Conservation (phyloP, 64 coral and sea anemone species). For the Montipora capricornis region DNA sequence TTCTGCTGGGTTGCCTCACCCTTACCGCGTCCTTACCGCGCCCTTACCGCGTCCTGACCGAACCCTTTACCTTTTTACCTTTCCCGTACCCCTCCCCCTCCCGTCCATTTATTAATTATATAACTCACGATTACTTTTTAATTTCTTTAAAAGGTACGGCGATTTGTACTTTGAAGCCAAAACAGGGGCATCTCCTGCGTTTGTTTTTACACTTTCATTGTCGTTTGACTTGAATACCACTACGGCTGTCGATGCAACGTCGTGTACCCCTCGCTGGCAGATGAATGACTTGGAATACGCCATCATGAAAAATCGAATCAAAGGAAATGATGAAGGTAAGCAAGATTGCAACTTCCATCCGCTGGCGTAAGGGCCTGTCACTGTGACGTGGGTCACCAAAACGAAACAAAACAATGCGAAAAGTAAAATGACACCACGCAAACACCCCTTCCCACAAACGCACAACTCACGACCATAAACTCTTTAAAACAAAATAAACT, state of each 20-base stretch:
- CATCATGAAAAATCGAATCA: not conserved
- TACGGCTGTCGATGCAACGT: not conserved
- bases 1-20: not conserved
- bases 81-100: not conserved
- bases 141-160: not conserved
- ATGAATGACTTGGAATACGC: not conserved
- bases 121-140: not conserved
- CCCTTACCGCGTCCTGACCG: not conserved
- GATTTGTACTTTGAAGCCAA: not conserved
- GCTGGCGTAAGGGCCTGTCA: not conserved
- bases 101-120: not conserved
- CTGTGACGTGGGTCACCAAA: slow-evolving; percentile 14
- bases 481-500: slow-evolving; percentile 7
- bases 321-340: not conserved
- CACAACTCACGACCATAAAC: slow-evolving; percentile 16
- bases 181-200: not conserved
- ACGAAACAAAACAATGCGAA: not conserved
- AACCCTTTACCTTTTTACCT: not conserved
- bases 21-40: not conserved
- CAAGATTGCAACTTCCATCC: not conserved
- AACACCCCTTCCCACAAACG: slow-evolving; percentile 15
- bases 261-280: not conserved
- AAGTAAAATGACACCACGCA: not conserved
- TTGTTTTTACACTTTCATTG: not conserved
- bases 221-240: not conserved